Conservation (phyloP, 30 jellyfish, hydroid and myxozoan species). For the Aurelia coerulea region DNA sequence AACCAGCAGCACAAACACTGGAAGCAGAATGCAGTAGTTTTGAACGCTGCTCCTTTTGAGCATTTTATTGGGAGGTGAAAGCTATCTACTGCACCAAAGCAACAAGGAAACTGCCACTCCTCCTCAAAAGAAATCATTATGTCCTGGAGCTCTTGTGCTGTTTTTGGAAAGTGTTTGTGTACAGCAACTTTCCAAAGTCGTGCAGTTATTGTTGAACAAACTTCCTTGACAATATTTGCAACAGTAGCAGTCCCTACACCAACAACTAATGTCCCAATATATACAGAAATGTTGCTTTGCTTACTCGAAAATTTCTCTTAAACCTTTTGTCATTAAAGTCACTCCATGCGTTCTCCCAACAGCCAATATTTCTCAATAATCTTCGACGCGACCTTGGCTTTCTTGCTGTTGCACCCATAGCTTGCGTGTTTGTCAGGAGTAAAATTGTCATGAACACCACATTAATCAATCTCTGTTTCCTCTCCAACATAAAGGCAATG, state of each 20-base stretch:
- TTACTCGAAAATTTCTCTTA: constrained; percentile 14
- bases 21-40: not conserved
- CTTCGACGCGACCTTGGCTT: constrained; percentile 37
- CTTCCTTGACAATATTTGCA: constrained; percentile 13
- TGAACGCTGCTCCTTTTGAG: constrained; percentile 38
- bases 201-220: not conserved
- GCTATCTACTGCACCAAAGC: not conserved
- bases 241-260: constrained; percentile 5
- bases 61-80: constrained; percentile 57
- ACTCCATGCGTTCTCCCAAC: constrained; percentile 37
- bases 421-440: no score
- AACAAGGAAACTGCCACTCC: constrained; percentile 56
- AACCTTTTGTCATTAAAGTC: constrained; percentile 39
- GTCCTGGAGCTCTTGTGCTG: no score
- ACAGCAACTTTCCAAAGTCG: constrained; percentile 9
- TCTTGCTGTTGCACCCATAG: no score
- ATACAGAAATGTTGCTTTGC: not conserved
- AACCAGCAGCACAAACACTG: constrained; percentile 64
- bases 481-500: no score
- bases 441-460: no score
- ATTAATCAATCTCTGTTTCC: no score
- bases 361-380: constrained; percentile 29
- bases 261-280: constrained; percentile 1
- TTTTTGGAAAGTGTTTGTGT: constrained; percentile 4
- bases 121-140: constrained; percentile 22